These are phyloP conservation scores for Oncorhynchus clarkii DNA, from an alignment of 2,113 vertebrate genomes.

Conservation along the genomic window DNA sequence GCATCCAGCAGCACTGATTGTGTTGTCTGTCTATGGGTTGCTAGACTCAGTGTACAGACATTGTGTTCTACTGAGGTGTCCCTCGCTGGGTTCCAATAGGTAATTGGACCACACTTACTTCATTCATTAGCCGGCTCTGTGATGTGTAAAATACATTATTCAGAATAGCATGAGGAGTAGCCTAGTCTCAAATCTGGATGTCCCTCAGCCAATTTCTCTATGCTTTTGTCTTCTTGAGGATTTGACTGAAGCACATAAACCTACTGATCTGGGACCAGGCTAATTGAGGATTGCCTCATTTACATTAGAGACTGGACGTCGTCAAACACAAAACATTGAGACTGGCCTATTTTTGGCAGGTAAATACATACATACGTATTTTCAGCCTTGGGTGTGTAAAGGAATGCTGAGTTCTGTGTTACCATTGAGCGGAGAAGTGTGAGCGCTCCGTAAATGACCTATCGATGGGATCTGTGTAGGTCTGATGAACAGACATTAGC, in stretches of 20 bases:
- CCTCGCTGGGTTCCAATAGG: background rate
- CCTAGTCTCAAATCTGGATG: background rate
- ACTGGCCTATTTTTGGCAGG: background rate
- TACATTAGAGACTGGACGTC: too few relatives aligned
- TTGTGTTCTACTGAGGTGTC: conserved; percentile 25
- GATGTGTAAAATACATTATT: conserved; percentile 19
- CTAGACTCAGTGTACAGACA: conserved; percentile 26
- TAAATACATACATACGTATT: conserved; percentile 6
- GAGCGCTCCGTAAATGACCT: conserved; percentile 10
- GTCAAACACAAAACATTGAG: too few relatives aligned
- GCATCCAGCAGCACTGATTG: background rate
- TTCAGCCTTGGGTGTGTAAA: conserved; percentile 12
- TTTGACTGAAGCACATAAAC: too few relatives aligned
- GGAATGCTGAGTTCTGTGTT: conserved; percentile 45
- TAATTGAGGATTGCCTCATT: too few relatives aligned
- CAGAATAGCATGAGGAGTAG: conserved; percentile 5
- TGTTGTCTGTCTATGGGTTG: conserved; percentile 32
- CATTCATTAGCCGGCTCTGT: conserved; percentile 22
- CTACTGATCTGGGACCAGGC: too few relatives aligned
- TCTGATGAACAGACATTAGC: background rate
- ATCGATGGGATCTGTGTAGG: conserved; percentile 14
- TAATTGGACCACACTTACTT: conserved; percentile 23
- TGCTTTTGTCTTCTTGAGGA: too few relatives aligned
- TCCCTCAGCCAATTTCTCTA: too few relatives aligned
- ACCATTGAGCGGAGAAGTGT: conserved; percentile 46